Conservation (phyloP, 1,140 invertebrate species). For the Drosophila ironensis region DNA sequence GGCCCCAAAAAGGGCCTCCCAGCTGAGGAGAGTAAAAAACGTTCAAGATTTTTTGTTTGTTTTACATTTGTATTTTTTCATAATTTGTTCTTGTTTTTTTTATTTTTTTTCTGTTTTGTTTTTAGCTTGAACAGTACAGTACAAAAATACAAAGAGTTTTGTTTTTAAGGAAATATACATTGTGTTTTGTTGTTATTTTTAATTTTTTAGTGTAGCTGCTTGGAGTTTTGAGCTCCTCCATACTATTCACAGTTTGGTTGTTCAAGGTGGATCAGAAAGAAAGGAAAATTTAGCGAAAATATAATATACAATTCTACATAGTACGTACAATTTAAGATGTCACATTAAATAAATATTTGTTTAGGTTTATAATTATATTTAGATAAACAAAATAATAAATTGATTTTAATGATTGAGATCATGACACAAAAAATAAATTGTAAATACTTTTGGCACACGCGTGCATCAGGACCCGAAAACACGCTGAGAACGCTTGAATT, state of each 20-base stretch:
- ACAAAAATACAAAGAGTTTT: conserved; percentile 46
- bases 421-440: conserved; percentile 68
- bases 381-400: conserved; percentile 63
- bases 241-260: conserved; percentile 56
- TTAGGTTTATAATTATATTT: conserved; percentile 65
- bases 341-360: conserved; percentile 41
- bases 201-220: conserved; percentile 33
- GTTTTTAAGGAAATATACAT: conserved; percentile 74
- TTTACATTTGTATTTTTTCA: conserved; percentile 68
- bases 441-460: conserved; percentile 75
- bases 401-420: conserved; percentile 71
- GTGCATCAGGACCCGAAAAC: conserved; percentile 54
- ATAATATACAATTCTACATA: conserved; percentile 28
- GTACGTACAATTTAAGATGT: conserved; percentile 45
- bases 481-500: conserved; percentile 78
- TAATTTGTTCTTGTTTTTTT: conserved; percentile 29
- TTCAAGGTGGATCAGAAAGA: conserved; percentile 11
- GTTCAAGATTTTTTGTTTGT: conserved; percentile 44
- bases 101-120: conserved; percentile 20
- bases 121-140: conserved; percentile 32
- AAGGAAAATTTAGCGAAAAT: conserved; percentile 11
- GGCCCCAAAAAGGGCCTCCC: conserved; percentile 9
- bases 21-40: conserved; percentile 55
- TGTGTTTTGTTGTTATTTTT: conserved; percentile 59
- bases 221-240: conserved; percentile 19